Percentiles rank a stretch among this genome's conserved stretches.
These are phyloP conservation scores for Pedicia rivosa DNA, from an alignment of 2,888 invertebrate genomes.

Conservation along the genomic window DNA sequence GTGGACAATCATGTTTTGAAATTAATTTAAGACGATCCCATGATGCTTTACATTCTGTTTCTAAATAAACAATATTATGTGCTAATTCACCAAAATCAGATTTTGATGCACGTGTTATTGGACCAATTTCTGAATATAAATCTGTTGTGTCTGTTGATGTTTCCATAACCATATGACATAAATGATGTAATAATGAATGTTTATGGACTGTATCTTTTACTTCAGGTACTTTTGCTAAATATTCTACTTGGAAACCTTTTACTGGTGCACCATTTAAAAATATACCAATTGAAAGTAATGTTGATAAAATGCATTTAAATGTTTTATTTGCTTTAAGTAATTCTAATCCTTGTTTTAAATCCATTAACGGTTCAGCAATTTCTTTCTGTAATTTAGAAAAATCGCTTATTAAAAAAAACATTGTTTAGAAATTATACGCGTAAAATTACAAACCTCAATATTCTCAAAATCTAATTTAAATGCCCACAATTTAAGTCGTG, in stretches of 20 bases:
- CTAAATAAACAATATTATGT: slow-evolving; percentile 72
- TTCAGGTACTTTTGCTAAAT: slow-evolving; percentile 92
- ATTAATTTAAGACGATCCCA: slow-evolving; percentile 94
- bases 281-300: slow-evolving; percentile 87
- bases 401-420: slow-evolving; percentile 6
- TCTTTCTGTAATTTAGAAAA: slow-evolving; percentile 46
- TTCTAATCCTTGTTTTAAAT: slow-evolving; percentile 92
- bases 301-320: slow-evolving; percentile 86
- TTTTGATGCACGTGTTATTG: slow-evolving; percentile 79
- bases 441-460: slow-evolving; percentile 58
- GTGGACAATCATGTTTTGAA: slow-evolving; percentile 82
- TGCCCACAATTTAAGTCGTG: slow-evolving; percentile 90
- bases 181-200: slow-evolving; percentile 91
- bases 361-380: slow-evolving; percentile 97
- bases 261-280: slow-evolving; percentile 87
- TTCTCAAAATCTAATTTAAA: slow-evolving; percentile 98
- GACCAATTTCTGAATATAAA: slow-evolving; percentile 93
- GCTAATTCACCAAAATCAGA: slow-evolving; percentile 90
- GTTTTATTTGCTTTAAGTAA: slow-evolving; percentile 82
- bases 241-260: slow-evolving; percentile 95
- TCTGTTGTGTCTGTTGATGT: slow-evolving; percentile 91
- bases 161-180: slow-evolving; percentile 95
- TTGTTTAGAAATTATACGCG: not conserved
- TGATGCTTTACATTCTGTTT: slow-evolving; percentile 90
- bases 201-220: slow-evolving; percentile 99